Evolutionary conservation across 2,888 invertebrate species (phyloP).

Genomic region (Encarsia formosa): DNA sequence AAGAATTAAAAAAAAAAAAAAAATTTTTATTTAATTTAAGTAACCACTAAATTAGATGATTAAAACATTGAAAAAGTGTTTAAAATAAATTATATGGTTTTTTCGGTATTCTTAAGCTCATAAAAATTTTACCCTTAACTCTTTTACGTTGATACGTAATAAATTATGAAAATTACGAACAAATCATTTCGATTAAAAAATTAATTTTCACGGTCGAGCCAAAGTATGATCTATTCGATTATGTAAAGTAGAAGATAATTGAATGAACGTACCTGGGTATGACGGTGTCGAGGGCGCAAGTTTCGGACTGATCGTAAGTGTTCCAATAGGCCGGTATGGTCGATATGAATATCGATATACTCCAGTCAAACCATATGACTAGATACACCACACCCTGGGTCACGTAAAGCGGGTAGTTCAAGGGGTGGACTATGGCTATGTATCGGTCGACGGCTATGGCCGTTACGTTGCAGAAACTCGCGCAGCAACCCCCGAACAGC

Average conservation of each 20-base stretch:
- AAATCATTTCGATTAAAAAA: too few relatives aligned
- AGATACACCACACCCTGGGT: constrained; percentile 63
- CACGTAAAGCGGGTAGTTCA: constrained; percentile 71
- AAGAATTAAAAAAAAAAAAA: background rate
- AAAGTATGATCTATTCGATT: too few relatives aligned
- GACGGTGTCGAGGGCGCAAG: constrained; percentile 68
- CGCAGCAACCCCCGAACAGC: constrained; percentile 71
- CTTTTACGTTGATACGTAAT: too few relatives aligned
- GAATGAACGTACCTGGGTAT: constrained; percentile 52
- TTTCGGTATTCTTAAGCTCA: too few relatives aligned
- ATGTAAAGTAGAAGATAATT: too few relatives aligned
- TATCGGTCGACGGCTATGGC: constrained; percentile 76
- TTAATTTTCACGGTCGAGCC: too few relatives aligned
- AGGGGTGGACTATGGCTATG: constrained; percentile 73
- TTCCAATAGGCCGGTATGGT: constrained; percentile 76
- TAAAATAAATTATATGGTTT: too few relatives aligned
- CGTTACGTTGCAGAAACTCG: constrained; percentile 74
- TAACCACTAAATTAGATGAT: too few relatives aligned
- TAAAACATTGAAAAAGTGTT: too few relatives aligned
- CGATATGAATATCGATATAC: constrained; percentile 62
- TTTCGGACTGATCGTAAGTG: constrained; percentile 59
- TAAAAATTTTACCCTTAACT: too few relatives aligned
- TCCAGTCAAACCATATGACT: constrained; percentile 67
- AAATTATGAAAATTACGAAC: too few relatives aligned
- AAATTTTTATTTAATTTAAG: background rate